Evolutionary conservation across 2,888 invertebrate genomes (phyloP), one percentile per base, ranked within the genome.

Genomic region (Heliconius aoede): DNA sequence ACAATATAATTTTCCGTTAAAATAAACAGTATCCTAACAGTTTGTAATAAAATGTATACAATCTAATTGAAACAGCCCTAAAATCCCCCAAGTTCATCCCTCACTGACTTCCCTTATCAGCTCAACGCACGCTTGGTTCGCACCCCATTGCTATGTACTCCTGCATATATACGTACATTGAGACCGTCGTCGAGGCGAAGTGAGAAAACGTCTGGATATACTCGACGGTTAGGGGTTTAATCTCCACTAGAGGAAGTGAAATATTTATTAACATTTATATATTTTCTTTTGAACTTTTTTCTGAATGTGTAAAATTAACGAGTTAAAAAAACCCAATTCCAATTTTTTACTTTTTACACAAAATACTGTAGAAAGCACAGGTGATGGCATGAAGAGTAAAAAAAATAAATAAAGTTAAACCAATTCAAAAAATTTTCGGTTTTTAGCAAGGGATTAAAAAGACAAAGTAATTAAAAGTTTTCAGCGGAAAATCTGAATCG

Each of bases 21-120:
- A 36, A 36, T 36, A 36, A n/a, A 64, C 36, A 32, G 8, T 62
- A 21, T 62, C 8, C 30, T 21, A 30, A 32, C 28, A 21, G 5
- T 36, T 64, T 15, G 15, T 15, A 28, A 8, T n/a, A 46, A 46
- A 67, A 64, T 36, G 24, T 30, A 28, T n/a, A 30, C 8, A 69
- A 69, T 69, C 51, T 55, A 28, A n/a, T 51, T 61, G 36, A 61
- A 40, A 40, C 60, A 61, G 24, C 36, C 60, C 72, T 21, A 15
- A 32, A 72, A 26, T 60, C 72, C 72, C 61, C 60, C 13, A 55
- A 26, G 15, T 61, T 61, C 72, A 72, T 72, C 62, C 73, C 62
- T 72, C 72, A 76, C 72, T 76, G 75, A 76, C 55, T 74, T 65
- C 72, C 28, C 64, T 80, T 80, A 78, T 79, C 80, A 71, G 68